Evolutionary conservation across 2,113 vertebrate genomes (phyloP), one percentile per base, ranked within the genome.

Genomic region (Enhydra lutris): DNA sequence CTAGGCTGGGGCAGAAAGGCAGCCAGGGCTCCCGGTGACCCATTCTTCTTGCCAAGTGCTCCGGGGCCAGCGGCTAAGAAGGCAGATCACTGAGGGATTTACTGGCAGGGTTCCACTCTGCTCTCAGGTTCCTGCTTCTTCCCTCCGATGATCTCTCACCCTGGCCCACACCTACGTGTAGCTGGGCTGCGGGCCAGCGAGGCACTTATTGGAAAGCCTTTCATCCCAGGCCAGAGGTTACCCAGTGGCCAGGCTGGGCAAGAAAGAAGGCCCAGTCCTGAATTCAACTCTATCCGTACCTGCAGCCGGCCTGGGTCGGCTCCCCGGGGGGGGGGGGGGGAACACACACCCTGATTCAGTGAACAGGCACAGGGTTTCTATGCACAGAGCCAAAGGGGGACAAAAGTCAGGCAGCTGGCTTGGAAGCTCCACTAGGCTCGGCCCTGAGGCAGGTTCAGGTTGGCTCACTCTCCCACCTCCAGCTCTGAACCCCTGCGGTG

Each of bases 151-250:
- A 6, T 47, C 21, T 84, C 76, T 45, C 7, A 1, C 14, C 88
- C 45, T 94, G 52, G 85, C 94, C 96, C 82, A 86, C 74, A 81
- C 79, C 79, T 45, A 34, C 67, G 96, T 95, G 61, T 63, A 95
- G 88, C 92, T 71, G 97, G 97, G 94, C 95, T 79, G 78, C 4
- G 14, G 94, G 76, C 95, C 98, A 98, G 87, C 69, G 84, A 96
- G 81, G 71, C 93, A 90, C 97, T 97, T 92, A 96, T 55, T 89
- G 86, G 93, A 95, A 97, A 97, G 71, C 76, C 87, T 98, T 98
- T 98, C 59, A 83, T 86, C 96, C 92, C 93, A 59, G 94, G 63
- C 92, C 73, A 93, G 73, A 95, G 95, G 90, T 85, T 50, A 85
- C 36, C 20, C 69, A 5, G n/a, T 0, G n/a, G 94, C 57, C 50